Evolutionary conservation across 2,113 vertebrate species (phyloP), one percentile per base, ranked within the genome.

Genomic region (Narcine bancroftii): DNA sequence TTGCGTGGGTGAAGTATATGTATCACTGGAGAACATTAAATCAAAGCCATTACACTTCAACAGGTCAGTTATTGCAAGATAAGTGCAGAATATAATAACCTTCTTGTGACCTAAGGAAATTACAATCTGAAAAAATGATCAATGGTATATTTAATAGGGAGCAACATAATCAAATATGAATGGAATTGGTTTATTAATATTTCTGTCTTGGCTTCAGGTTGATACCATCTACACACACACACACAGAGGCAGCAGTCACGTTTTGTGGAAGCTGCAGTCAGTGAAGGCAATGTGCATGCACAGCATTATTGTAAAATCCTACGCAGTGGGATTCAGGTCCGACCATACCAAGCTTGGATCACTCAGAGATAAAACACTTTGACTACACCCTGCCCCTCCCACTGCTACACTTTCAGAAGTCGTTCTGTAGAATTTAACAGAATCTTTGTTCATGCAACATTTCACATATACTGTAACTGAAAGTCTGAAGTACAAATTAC

Each of bases 11-110:
- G 6, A 63, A 63, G 39, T 45, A 29, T 24, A 79, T 79, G 45
- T 79, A 79, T 24, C 42, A 79, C 76, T 47, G 42, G 76, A 79
- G 42, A 47, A 45, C 76, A 47, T 2, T 47, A 79, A 79, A 79
- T 47, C 47, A 79, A 79, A 24, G 42, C 76, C 76, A 79, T 79
- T 79, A 47, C 21, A 79, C 76, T 79, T 79, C 42, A 79, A 79
- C 24, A 45, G 76, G 42, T 47, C 76, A 79, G 45, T 79, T 79
- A 79, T 79, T 79, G 42, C 76, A 47, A 24, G 42, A 79, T 79
- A 79, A 79, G 47, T 24, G 19, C 42, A 7, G 76, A 79, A 79
- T 47, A 47, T 79, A 47, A 79, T 79, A 79, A 24, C 47, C 47
- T 79, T 47, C 45, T 79, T 79, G 76, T 47, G 42, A 24, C 76